Evolutionary conservation across 1,140 invertebrate genomes (phyloP), one percentile per base, ranked within the genome.

Genomic region (Choristoneura fumiferana): DNA sequence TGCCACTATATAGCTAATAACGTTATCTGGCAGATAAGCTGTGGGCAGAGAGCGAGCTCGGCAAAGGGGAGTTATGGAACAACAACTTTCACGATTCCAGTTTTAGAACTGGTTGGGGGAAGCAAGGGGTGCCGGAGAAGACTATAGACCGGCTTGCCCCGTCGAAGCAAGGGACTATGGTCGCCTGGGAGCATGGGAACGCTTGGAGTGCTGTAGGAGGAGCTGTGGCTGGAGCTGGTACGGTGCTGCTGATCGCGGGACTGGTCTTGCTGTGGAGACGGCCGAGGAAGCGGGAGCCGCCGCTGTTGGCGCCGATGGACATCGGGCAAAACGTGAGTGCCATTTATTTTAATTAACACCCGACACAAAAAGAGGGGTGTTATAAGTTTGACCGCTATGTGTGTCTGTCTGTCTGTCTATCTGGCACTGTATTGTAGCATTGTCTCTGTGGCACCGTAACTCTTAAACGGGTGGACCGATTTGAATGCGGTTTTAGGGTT

Each of bases 11-110:
- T 69, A 68, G 73, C 66, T 84, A 82, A 84, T 86, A 73, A 76
- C 57, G 78, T 85, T 86, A 86, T 84, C 82, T 71, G 34, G 52
- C 77, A 86, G 83, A 86, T 86, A 86, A 86, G 78, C 74, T 65
- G 66, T 79, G 79, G 79, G 73, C 72, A 69, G 72, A 66, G 61
- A 67, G 67, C 57, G 68, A 64, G 55, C 68, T 59, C 64, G 65
- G 63, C 68, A 73, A 67, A 66, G n/a, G n/a, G n/a, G 72, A 65
- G 63, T 71, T 71, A 65, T 74, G 75, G 76, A 72, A 76, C 54
- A 53, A 55, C 53, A 54, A 73, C 67, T 62, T 57, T 17, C 69
- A 69, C 53, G 62, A 65, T 29, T 6, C 22, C 22, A 29, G 6
- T 29, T 29, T 3, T 6, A 29, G 22, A 29, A 29, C 2, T 29